These are phyloP conservation scores for Drosophila seguyi DNA, from an alignment of 1,140 invertebrate genomes.

Conservation along the genomic window DNA sequence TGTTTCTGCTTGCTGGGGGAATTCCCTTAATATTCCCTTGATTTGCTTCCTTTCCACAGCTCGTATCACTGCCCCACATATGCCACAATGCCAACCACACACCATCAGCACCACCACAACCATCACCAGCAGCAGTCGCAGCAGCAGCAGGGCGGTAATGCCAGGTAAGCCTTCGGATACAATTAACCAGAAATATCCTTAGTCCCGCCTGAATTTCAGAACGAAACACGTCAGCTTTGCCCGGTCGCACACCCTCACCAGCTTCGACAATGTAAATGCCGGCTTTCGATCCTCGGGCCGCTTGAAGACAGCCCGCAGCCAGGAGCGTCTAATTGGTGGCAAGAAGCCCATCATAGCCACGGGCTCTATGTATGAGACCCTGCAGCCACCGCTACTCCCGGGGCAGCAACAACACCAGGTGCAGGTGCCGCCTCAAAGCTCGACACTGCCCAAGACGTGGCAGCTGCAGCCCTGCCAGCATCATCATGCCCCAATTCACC, in stretches of 20 bases:
- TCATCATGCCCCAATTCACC: slow-evolving; percentile 73
- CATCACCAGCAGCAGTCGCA: slow-evolving; percentile 57
- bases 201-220: slow-evolving; percentile 80
- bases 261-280: slow-evolving; percentile 90
- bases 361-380: slow-evolving; percentile 74
- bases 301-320: slow-evolving; percentile 87
- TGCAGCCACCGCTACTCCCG: slow-evolving; percentile 62
- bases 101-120: slow-evolving; percentile 63
- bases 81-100: slow-evolving; percentile 70
- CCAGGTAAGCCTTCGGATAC: slow-evolving; percentile 50
- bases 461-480: slow-evolving; percentile 74
- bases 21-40: slow-evolving; percentile 28
- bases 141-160: slow-evolving; percentile 56
- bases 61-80: slow-evolving; percentile 82
- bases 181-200: slow-evolving; percentile 2
- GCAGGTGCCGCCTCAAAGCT: slow-evolving; percentile 47
- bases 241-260: slow-evolving; percentile 92
- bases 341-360: slow-evolving; percentile 86
- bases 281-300: slow-evolving; percentile 86
- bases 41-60: slow-evolving; percentile 64
- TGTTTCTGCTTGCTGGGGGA: not conserved
- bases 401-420: slow-evolving; percentile 26
- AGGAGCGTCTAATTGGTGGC: slow-evolving; percentile 89
- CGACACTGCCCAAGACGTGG: slow-evolving; percentile 49
- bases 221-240: slow-evolving; percentile 97